Evolutionary conservation across 2,113 vertebrate species (phyloP).

Genomic region (Hippocampus zosterae): DNA sequence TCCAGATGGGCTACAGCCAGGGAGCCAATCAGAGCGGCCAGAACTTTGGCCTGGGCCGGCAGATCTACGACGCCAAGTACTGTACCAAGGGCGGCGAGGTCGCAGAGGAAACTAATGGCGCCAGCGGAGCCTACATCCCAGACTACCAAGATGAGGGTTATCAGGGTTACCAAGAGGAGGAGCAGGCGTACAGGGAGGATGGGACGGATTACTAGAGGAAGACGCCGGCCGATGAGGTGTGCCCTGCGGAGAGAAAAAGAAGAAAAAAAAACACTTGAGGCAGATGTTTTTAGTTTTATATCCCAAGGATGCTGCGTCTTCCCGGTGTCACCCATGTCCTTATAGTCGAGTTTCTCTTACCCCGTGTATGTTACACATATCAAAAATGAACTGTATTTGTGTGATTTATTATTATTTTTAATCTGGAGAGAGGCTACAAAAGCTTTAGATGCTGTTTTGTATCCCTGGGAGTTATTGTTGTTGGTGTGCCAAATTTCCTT

Average conservation of each 20-base stretch:
- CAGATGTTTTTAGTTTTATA: conserved; percentile 37
- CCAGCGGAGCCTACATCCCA: conserved; percentile 32
- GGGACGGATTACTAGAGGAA: conserved; percentile 49
- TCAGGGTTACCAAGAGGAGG: conserved; percentile 72
- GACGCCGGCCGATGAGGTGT: conserved; percentile 13
- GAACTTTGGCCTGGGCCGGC: conserved; percentile 89
- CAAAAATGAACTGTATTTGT: conserved; percentile 47
- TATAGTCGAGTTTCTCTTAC: conserved; percentile 35
- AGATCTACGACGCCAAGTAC: conserved; percentile 93
- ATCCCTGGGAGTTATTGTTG: conserved; percentile 12
- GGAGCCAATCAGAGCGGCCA: conserved; percentile 89
- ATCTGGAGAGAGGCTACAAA: conserved; percentile 46
- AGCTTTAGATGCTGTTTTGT: conserved; percentile 22
- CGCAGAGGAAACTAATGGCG: conserved; percentile 51
- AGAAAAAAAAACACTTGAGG: conserved; percentile 14
- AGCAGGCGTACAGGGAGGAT: conserved; percentile 57
- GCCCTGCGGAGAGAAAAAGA: conserved; percentile 9
- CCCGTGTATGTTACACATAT: conserved; percentile 43
- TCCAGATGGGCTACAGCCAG: conserved; percentile 91
- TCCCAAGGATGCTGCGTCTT: conserved; percentile 23
- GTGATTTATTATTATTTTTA: conserved; percentile 9
- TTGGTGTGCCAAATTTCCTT: conserved; percentile 37
- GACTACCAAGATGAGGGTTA: conserved; percentile 74
- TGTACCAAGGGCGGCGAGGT: conserved; percentile 73
- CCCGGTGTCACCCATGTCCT: conserved; percentile 16